Conservation (phyloP, 2,113 vertebrate species). For the Anarrhichthys ocellatus region DNA sequence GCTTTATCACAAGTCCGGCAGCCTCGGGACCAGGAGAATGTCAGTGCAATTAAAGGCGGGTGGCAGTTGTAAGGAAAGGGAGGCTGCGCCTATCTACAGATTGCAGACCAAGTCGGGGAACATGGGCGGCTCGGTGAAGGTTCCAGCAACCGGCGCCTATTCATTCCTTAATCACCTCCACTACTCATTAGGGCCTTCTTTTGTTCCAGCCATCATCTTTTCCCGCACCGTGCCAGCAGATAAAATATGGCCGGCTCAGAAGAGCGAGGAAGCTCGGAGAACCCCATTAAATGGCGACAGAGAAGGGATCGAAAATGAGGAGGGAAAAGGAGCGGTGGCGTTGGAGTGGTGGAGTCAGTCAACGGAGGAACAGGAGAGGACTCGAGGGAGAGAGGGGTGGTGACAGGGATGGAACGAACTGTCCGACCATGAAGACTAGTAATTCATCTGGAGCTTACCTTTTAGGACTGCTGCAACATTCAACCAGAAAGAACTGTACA, state of each 20-base stretch:
- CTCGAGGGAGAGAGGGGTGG: constrained; percentile 41
- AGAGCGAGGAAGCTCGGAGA: constrained; percentile 56
- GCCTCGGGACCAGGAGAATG: constrained; percentile 61
- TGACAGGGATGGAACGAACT: constrained; percentile 38
- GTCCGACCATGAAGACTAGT: constrained; percentile 37
- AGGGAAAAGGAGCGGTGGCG: constrained; percentile 28
- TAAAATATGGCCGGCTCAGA: constrained; percentile 65
- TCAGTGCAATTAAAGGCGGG: constrained; percentile 71
- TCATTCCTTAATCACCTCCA: constrained; percentile 80
- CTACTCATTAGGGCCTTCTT: constrained; percentile 76
- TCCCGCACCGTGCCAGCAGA: constrained; percentile 56
- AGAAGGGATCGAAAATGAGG: constrained; percentile 46
- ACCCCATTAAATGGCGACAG: constrained; percentile 64
- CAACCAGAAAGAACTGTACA: constrained; percentile 6
- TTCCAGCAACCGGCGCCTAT: constrained; percentile 61
- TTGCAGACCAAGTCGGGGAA: constrained; percentile 65
- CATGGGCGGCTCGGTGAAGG: constrained; percentile 46
- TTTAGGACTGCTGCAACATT: constrained; percentile 35
- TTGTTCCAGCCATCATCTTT: constrained; percentile 68
- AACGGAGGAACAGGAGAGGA: constrained; percentile 45
- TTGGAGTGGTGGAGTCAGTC: constrained; percentile 50
- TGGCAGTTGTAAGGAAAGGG: constrained; percentile 48
- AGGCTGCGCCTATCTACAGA: constrained; percentile 69
- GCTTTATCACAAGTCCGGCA: constrained; percentile 77
- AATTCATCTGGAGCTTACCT: constrained; percentile 38